Evolutionary conservation across 2,888 invertebrate species (phyloP).

Genomic region (Heliconius hortense): DNA sequence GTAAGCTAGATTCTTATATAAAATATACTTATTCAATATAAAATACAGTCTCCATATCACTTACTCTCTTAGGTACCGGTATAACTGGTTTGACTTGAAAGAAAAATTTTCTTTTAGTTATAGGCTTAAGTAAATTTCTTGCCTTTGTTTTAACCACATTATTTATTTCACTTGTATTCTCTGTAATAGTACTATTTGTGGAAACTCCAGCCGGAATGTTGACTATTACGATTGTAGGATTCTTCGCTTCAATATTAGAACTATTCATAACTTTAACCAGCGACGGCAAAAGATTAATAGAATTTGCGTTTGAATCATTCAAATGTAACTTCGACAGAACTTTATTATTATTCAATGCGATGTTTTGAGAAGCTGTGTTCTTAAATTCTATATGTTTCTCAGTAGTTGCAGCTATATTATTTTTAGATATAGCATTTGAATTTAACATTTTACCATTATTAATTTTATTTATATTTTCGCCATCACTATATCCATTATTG

Average conservation of each 20-base stretch:
- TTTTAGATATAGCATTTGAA: neutral
- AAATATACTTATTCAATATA: constrained; percentile 29
- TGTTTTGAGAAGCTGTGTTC: neutral
- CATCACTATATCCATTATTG: neutral
- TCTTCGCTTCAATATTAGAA: constrained; percentile 5
- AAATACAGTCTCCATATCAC: constrained; percentile 33
- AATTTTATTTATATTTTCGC: neutral
- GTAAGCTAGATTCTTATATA: neutral
- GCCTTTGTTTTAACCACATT: neutral
- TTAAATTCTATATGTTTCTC: neutral
- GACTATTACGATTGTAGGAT: neutral
- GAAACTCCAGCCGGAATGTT: neutral
- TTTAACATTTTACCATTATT: neutral
- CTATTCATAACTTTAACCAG: neutral
- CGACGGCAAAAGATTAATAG: constrained; percentile 1
- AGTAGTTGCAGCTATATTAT: neutral
- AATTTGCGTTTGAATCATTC: neutral
- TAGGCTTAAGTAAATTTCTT: constrained; percentile 29
- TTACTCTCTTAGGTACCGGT: constrained; percentile 19
- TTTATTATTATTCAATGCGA: neutral
- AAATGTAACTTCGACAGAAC: constrained; percentile 1
- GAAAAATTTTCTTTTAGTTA: constrained; percentile 38
- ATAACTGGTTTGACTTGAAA: constrained; percentile 37
- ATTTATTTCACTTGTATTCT: neutral
- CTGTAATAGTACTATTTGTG: neutral